These are phyloP conservation scores for Drosophila parthenogenetica DNA, from an alignment of 2,888 invertebrate species.

Conservation along the genomic window DNA sequence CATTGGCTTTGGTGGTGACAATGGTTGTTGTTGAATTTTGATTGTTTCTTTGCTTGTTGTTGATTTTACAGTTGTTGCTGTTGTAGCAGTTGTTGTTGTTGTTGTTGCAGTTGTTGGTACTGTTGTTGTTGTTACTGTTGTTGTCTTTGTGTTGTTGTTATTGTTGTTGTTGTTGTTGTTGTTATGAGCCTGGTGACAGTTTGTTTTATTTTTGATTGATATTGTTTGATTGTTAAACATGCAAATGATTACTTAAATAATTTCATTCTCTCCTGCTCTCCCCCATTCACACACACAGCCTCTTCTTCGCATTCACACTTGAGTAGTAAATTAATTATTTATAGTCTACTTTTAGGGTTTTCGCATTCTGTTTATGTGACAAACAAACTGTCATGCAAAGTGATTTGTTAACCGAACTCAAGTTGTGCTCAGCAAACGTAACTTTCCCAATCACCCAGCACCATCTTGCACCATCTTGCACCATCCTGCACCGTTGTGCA, in stretches of 20 bases:
- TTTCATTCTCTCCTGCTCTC: neutral
- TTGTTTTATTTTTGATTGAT: constrained; percentile 38
- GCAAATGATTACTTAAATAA: constrained; percentile 44
- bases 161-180: constrained; percentile 48
- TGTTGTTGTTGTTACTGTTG: constrained; percentile 36
- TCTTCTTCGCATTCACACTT: neutral
- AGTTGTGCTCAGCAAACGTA: constrained; percentile 23
- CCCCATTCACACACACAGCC: neutral
- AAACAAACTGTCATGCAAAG: constrained; percentile 48
- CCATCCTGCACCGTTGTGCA: neutral
- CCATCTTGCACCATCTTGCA: neutral
- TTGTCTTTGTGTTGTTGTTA: constrained; percentile 56
- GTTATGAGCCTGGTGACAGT: constrained; percentile 71
- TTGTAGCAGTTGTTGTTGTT: constrained; percentile 42
- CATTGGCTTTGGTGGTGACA: constrained; percentile 85
- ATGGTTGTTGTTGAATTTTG: constrained; percentile 84
- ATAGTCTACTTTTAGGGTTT: neutral
- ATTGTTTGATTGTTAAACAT: constrained; percentile 62
- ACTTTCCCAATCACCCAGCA: neutral
- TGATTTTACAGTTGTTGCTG: constrained; percentile 51
- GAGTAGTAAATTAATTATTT: neutral
- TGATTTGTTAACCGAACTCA: constrained; percentile 21
- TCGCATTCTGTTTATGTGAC: constrained; percentile 39
- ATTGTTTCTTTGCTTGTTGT: constrained; percentile 64
- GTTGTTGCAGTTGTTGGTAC: constrained; percentile 50